Evolutionary conservation across 2,797 vertebrate species (phyloP), one percentile per base, ranked within the genome.

Genomic region (Thamnophis elegans): DNA sequence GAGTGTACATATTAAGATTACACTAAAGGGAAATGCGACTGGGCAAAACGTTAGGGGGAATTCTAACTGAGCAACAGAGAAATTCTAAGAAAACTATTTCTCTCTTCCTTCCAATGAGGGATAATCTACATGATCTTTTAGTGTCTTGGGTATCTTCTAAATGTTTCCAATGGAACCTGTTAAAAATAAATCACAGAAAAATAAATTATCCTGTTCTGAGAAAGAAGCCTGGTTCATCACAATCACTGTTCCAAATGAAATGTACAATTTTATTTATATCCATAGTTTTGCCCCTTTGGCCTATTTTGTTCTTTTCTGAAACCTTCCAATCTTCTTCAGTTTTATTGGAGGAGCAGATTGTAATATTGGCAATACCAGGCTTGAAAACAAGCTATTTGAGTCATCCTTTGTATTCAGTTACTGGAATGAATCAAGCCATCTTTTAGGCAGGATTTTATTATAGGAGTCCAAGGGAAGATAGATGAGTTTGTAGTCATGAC

Each of bases 391-490:
- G 26, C 73, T 65, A 47, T 55, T n/a, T 91, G 58, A 28, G 51
- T 65, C 51, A 65, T 88, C 86, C 56, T 91, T 93, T 85, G 12
- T 89, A 65, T 65, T 88, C 85, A 16, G 28, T 59, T 90, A 54
- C 56, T 55, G 90, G 88, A 91, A 85, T 93, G 68, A 89, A 89
- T 25, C 68, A 85, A 89, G 68, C 51, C 13, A 89, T 59, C 20
- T 88, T 93, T 89, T 51, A 65, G 89, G 56, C 86, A 91, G 89
- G 73, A 89, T 91, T 91, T 85, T 93, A 93, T 93, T 93, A 91
- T 56, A 85, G 22, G 8, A 85, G 68, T 91, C 88, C 92, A 91
- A 89, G 68, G 4, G 86, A 91, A 93, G 90, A 93, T 56, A 93
- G 92, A 93, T 91, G 92, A 89, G 68, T 93, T 91, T 91, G 91